Evolutionary conservation across 1,140 invertebrate species (phyloP).

Genomic region (Himalopsyche phryganea): DNA sequence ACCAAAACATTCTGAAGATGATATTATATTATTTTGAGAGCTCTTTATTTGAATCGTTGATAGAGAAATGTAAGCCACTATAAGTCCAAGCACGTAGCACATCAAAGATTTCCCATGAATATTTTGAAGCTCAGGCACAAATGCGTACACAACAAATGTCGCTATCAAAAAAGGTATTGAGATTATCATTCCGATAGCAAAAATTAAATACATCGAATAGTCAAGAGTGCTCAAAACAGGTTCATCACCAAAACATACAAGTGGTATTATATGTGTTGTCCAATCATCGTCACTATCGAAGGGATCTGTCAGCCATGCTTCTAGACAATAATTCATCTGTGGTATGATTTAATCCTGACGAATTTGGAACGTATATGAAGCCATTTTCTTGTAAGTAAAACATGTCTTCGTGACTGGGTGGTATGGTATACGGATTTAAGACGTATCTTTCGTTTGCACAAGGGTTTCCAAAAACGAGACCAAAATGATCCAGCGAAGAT

Average conservation of each 20-base stretch:
- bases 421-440: slow-evolving; percentile 6
- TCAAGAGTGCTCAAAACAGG: no score
- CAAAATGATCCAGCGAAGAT: background rate
- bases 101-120: slow-evolving; percentile 62
- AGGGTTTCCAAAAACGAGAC: slow-evolving; percentile 10
- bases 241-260: background rate
- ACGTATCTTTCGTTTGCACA: slow-evolving; percentile 9
- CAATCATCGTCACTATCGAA: no score
- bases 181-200: slow-evolving; percentile 52
- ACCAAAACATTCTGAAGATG: no score
- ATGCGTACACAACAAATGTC: slow-evolving; percentile 60
- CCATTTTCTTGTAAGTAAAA: slow-evolving; percentile 6
- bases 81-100: slow-evolving; percentile 57
- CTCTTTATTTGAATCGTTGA: slow-evolving; percentile 2
- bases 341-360: no score
- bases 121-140: slow-evolving; percentile 59
- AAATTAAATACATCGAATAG: slow-evolving; percentile 2
- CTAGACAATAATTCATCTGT: no score
- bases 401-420: background rate
- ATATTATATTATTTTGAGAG: background rate
- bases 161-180: slow-evolving; percentile 60
- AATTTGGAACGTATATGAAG: no score
- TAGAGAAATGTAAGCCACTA: slow-evolving; percentile 53
- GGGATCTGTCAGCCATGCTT: no score
- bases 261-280: no score